Base-by-base conservation (phyloP, 2,113 vertebrate genomes). In the Petrocephalus microphthalmus region DNA sequence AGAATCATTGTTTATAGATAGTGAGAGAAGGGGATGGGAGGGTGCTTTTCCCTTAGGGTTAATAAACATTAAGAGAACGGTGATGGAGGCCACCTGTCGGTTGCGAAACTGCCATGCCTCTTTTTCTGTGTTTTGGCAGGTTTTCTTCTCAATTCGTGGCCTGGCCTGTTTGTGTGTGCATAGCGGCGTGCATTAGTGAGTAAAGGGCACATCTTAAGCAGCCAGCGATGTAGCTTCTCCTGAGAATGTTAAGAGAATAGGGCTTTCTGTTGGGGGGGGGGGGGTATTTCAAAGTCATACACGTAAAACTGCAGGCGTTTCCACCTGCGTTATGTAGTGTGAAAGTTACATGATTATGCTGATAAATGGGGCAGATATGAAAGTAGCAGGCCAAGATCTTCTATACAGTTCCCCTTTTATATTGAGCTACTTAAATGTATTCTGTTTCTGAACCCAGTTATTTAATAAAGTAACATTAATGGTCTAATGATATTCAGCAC, bases 1-100 rank as follows among this genome's bases (percentile, higher is more conserved):
- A 90, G 87, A 88, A 88, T 93, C 92, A 93, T 91, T 92, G 93
- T 93, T 91, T 89, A 3, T 60, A 78, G 86, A 67, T 7, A 87
- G 56, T 71, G 53, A 78, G 89, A 88, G 87, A 88, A 52, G 84
- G 84, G n/a, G 10, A 6, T 57, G 3, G 51, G 88, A 17, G 7
- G 37, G 54, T 45, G 88, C 20, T 83, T 90, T 87, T 88, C 19
- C 78, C 78, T 42, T 52, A 89, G 89, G 85, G 42, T 89, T 90
- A 88, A 91, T 89, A 88, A 90, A 91, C 89, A 71, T 87, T 53
- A 85, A 71, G 60, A 42, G 81, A 60, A 49, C 33, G n/a, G 47
- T 90, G 89, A 89, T 88, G 86, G 89, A 33, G 29, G 87, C 57
- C 83, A 90, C 90, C 85, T 84, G 85, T 89, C 88, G 83, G 64